Base-by-base conservation (phyloP, 2,888 invertebrate genomes). In the Leucophora obtusa region DNA sequence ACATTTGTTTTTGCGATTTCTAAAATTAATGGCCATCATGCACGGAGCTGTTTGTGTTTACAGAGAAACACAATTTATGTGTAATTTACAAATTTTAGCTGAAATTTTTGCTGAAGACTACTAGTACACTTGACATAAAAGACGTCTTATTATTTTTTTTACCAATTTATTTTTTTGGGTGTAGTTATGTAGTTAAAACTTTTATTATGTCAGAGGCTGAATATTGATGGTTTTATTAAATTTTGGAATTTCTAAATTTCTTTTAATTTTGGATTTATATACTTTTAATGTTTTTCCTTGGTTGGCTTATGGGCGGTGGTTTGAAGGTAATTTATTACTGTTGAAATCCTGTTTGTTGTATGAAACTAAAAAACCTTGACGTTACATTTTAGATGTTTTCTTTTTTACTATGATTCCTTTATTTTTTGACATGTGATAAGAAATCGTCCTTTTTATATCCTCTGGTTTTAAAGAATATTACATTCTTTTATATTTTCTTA, bases 171-270 rank as follows among this genome's bases (percentile, higher is more conserved):
- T n/a, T n/a, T n/a, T n/a, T n/a, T n/a, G n/a, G n/a, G n/a, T n/a
- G n/a, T n/a, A n/a, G n/a, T n/a, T 62, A 54, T 54, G 35, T 60
- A 47, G 54, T 47, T 69, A 50, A 68, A 73, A 73, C 24, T 58
- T 73, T 73, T 66, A 38, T 62, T 60, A 38, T 54, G 21, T 58
- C 11, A 47, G 60, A n/a, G 38, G 51, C 50, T 63, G 66, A 65
- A 69, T 63, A 63, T 68, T 73, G 72, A 72, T 73, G 58, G 54
- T 58, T 78, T 71, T 73, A 58, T 69, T 78, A 72, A 17, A 59
- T 56, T 17, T 63, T 58, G 54, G 11, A 51, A 65, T 21, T 18
- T 17, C n/a, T 35, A 50, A 70, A 58, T 51, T 6, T 35, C 51
- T 59, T 59, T 11, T 28, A 18, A 70, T 33, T 59, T 70, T 35